Base-by-base conservation (phyloP, 92 coral and sea anemone species). In the Umimayanthus chanpuru region DNA sequence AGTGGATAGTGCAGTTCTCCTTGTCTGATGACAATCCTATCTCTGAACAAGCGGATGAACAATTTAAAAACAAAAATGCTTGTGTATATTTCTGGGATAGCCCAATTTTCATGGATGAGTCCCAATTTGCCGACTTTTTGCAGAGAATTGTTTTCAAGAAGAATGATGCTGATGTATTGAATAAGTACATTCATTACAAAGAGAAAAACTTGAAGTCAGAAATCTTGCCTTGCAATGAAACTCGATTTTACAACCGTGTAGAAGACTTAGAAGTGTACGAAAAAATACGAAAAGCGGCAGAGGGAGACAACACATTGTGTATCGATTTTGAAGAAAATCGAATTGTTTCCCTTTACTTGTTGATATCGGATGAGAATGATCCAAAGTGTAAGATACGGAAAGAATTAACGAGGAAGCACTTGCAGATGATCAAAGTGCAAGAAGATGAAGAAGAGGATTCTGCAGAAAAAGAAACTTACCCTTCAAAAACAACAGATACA, bases 71-170 rank as follows among this genome's bases (percentile, higher is more conserved):
- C 26, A 70, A 89, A 30, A 20, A 28, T 26, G 50, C 64, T 14
- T 21, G 39, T 0, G 65, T 55, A 25, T 21, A 72, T 26, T 71
- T n/a, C 44, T 86, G 87, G 92, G 82, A 86, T 64, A 67, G 74
- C 72, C 92, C 90, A 18, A 84, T 30, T 72, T 85, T 67, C 6
- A n/a, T 89, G 80, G 79, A 76, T 38, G 88, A 77, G 6, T 78
- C 89, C 23, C 68, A 47, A 65, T 85, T 89, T 39, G 40, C 68
- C 2, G 92, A 90, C 64, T 56, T 86, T 28, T 1, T 80, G 68
- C 53, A 18, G 47, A 79, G 70, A 79, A 80, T 90, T 61, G 78
- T 90, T 11, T 61, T 32, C 29, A 38, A 85, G 21, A 72, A 79
- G 55, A 71, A 83, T 30, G n/a, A 79, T 58, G 30, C 28, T 6